Evolutionary conservation across 2,113 vertebrate genomes (phyloP), one percentile per base, ranked within the genome.

Genomic region (Ammodramus savannarum): DNA sequence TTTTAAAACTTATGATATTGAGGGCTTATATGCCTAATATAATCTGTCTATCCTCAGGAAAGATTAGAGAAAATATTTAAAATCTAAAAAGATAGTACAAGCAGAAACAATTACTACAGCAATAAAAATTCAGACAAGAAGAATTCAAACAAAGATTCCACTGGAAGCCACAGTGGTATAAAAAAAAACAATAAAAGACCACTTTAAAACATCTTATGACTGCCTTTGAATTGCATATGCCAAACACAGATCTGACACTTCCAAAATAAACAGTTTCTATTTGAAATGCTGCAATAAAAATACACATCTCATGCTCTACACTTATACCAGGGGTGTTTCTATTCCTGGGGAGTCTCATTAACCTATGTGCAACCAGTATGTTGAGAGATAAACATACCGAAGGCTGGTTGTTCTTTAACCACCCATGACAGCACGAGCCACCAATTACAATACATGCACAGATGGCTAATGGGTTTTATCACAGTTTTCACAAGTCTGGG

Each of bases 401-500:
- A 77, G 58, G 8, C 75, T 76, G 41, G 63, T 57, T 88, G 83
- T 44, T 83, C 93, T 96, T 79, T 71, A 96, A 89, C 76, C 43
- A 85, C 38, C 89, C 73, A 27, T 71, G 76, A 89, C 76, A 81
- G 76, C 72, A 81, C 0, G 0, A 84, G 62, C 59, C 44, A 91
- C 76, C 46, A 76, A 77, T 89, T 92, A 84, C 68, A 91, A 84
- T 10, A 58, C 31, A 81, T 10, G 80, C 73, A 96, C 95, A 95
- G 93, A 92, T 94, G 95, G 93, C 73, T 96, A 94, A 96, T 87
- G 62, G 59, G 63, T 77, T 89, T 92, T 90, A 54, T 66, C 84
- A 93, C 89, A 74, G 41, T 89, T 87, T 94, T 87, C 86, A 77
- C 73, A 95, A 75, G 72, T 54, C 51, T 71, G 46, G 27, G 23